Percentiles rank a stretch among this genome's conserved stretches.
Conservation (phyloP, 2,113 vertebrate genomes). For the Apteryx owenii region DNA sequence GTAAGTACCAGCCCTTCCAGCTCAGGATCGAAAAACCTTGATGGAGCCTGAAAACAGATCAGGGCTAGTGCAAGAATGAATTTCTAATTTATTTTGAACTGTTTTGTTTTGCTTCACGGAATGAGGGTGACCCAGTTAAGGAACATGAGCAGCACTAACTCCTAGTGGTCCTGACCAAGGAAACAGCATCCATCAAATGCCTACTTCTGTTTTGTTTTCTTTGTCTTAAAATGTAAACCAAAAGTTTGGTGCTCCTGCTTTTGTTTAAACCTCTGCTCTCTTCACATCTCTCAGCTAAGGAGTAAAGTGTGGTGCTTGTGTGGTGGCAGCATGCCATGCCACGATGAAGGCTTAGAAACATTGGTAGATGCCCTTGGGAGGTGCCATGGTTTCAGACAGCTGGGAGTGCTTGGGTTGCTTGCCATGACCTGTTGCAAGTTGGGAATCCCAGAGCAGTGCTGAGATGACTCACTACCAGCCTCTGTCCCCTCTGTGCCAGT, state of each 20-base stretch:
- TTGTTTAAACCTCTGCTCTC: background rate
- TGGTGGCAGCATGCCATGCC: background rate
- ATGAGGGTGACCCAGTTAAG: background rate
- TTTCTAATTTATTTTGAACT: background rate
- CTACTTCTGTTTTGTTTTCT: background rate
- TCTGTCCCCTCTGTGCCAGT: background rate
- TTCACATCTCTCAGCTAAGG: background rate
- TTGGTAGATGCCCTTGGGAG: background rate
- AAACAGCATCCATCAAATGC: background rate
- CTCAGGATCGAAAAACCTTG: background rate
- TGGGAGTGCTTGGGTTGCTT: background rate
- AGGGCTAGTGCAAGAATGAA: background rate
- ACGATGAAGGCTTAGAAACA: background rate
- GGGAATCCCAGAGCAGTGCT: background rate
- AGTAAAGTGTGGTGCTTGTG: background rate
- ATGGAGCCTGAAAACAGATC: background rate
- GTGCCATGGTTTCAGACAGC: background rate
- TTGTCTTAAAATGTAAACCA: background rate
- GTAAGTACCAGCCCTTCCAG: background rate
- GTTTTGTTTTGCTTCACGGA: accelerated
- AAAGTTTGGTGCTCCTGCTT: background rate
- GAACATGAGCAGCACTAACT: background rate
- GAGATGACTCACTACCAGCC: background rate
- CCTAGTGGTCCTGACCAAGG: background rate
- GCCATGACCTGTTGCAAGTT: background rate